Evolutionary conservation across 2,888 invertebrate species (phyloP).

Genomic region (Esperia sulphurella): DNA sequence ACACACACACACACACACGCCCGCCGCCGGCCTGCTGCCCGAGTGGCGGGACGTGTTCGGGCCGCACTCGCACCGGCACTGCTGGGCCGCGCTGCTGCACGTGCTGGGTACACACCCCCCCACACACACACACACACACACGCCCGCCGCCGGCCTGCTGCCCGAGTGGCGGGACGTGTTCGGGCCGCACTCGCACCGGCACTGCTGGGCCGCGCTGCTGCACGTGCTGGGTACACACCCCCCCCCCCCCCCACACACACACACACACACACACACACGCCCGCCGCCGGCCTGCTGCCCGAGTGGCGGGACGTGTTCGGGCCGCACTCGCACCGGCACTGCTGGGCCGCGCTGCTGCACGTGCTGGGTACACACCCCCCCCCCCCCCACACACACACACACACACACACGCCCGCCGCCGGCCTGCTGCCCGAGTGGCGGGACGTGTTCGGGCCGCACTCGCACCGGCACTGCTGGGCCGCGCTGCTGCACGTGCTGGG

Average conservation of each 20-base stretch:
- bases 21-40: conserved; percentile 64
- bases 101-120: conserved; percentile 33
- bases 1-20: too few species aligned
- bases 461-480: too few species aligned
- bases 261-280: too few species aligned
- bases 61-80: conserved; percentile 78
- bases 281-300: conserved; percentile 64
- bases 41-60: conserved; percentile 91
- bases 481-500: too few species aligned
- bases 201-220: conserved; percentile 30
- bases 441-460: too few species aligned
- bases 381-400: too few species aligned
- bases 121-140: too few species aligned
- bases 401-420: too few species aligned
- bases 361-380: too few species aligned
- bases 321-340: conserved; percentile 76
- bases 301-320: conserved; percentile 91
- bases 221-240: too few species aligned
- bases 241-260: too few species aligned
- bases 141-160: conserved; percentile 62
- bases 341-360: conserved; percentile 13
- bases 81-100: conserved; percentile 71
- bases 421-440: too few species aligned
- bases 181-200: conserved; percentile 78
- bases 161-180: conserved; percentile 90